Conservation (phyloP, 1,140 invertebrate genomes). For the Araneus ventricosus region DNA sequence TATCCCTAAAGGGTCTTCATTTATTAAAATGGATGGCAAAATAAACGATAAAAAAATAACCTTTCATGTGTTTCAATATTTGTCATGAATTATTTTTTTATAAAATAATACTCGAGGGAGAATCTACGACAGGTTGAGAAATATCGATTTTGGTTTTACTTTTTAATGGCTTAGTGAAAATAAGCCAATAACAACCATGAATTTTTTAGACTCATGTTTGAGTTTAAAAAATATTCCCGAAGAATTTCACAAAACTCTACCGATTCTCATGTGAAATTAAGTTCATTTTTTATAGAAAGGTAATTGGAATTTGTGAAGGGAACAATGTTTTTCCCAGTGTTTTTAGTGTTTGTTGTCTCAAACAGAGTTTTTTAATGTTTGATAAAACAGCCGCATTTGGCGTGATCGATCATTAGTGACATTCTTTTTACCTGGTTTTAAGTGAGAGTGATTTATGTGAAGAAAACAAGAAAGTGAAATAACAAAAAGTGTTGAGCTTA, state of each 20-base stretch:
- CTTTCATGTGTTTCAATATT: constrained; percentile 9
- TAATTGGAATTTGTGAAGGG: not conserved
- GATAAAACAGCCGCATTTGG: not conserved
- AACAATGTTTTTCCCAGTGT: not conserved
- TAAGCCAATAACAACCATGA: not conserved
- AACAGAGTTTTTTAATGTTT: not conserved
- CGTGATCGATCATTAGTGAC: not conserved
- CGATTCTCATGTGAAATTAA: not conserved
- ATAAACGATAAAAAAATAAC: not conserved
- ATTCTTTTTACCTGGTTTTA: not conserved
- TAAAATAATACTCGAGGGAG: not conserved
- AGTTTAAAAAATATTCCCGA: not conserved
- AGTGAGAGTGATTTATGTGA: no score
- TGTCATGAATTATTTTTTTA: not conserved
- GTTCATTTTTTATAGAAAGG: not conserved
- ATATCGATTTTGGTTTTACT: not conserved
- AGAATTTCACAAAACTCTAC: not conserved
- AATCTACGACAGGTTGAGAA: not conserved
- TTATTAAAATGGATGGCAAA: not conserved
- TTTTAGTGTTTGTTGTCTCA: not conserved
- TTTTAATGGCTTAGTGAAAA: not conserved
- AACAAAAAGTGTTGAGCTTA: no score
- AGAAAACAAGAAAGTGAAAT: no score
- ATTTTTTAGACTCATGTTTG: not conserved
- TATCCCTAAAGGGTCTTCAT: not conserved